A percentile compares a stretch with the other conserved stretches of the same genome.
Conservation (phyloP, 2,888 invertebrate genomes). For the Macroteleia sp. region DNA sequence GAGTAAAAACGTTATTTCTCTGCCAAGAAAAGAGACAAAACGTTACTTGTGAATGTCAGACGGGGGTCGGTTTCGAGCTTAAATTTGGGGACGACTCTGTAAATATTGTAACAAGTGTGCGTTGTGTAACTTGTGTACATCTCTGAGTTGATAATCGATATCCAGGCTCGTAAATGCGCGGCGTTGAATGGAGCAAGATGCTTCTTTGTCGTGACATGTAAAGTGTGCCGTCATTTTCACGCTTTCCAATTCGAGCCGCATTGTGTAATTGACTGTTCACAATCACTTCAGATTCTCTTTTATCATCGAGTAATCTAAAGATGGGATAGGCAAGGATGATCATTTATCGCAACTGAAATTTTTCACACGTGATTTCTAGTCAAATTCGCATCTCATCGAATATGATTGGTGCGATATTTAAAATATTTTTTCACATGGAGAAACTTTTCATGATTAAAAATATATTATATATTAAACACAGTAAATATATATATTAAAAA, state of each 20-base stretch:
- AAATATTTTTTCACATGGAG: too few relatives aligned
- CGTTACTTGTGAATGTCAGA: slow-evolving; percentile 79
- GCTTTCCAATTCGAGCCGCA: slow-evolving; percentile 71
- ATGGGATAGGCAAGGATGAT: neutral
- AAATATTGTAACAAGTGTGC: slow-evolving; percentile 84
- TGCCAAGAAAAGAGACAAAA: slow-evolving; percentile 62
- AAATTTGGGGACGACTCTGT: slow-evolving; percentile 78
- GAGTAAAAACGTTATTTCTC: slow-evolving; percentile 1
- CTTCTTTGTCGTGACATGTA: slow-evolving; percentile 61
- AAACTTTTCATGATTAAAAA: too few relatives aligned
- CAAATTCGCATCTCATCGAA: too few relatives aligned
- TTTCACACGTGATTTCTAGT: too few relatives aligned
- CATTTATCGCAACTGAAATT: slow-evolving; percentile 1
- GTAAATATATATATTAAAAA: too few relatives aligned
- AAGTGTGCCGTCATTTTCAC: slow-evolving; percentile 76
- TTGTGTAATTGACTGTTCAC: slow-evolving; percentile 66
- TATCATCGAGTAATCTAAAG: slow-evolving; percentile 12
- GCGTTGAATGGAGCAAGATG: slow-evolving; percentile 65
- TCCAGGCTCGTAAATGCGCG: slow-evolving; percentile 50
- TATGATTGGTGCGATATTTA: too few relatives aligned
- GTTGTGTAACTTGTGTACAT: slow-evolving; percentile 63
- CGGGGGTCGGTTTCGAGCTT: slow-evolving; percentile 72
- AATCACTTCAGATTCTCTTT: slow-evolving; percentile 44
- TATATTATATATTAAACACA: too few relatives aligned
- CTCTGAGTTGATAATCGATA: slow-evolving; percentile 70